These are phyloP conservation scores for Pelmatolapia mariae DNA, from an alignment of 2,113 vertebrate genomes.

Conservation along the genomic window DNA sequence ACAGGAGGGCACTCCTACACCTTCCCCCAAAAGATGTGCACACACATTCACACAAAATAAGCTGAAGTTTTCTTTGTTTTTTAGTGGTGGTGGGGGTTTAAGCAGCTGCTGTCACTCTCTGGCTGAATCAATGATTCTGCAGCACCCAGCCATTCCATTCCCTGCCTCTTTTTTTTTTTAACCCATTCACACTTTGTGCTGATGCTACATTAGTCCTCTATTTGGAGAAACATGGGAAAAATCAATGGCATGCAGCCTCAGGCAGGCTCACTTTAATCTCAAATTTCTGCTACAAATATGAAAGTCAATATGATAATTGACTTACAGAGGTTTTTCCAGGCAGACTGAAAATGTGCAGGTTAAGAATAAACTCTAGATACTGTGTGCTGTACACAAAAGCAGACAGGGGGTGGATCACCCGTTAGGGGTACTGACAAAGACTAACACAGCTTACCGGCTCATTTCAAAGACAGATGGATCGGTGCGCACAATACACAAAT, in stretches of 20 bases:
- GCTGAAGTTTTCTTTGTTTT: neutral
- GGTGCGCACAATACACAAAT: conserved; percentile 34
- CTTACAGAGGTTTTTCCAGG: neutral
- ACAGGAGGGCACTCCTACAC: neutral
- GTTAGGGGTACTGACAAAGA: conserved; percentile 28
- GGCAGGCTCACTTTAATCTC: conserved; percentile 23
- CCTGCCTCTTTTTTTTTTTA: neutral
- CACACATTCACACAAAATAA: neutral
- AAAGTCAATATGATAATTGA: conserved; percentile 48
- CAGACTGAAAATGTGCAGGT: neutral
- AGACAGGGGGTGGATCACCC: neutral
- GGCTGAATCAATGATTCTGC: conserved; percentile 51
- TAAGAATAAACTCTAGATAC: neutral
- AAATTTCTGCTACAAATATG: conserved; percentile 45
- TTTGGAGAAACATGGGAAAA: conserved; percentile 29
- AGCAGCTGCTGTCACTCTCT: conserved; percentile 13
- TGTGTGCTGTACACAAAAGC: conserved; percentile 31
- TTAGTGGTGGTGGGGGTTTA: neutral
- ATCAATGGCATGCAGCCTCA: conserved; percentile 33
- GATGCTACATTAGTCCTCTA: conserved; percentile 19
- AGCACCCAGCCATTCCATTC: neutral
- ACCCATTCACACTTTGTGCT: neutral
- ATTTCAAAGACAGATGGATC: conserved; percentile 30
- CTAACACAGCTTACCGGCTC: conserved; percentile 3
- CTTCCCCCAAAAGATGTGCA: neutral